Conservation (phyloP, 1,140 invertebrate species). For the Solenopsis fugax region DNA sequence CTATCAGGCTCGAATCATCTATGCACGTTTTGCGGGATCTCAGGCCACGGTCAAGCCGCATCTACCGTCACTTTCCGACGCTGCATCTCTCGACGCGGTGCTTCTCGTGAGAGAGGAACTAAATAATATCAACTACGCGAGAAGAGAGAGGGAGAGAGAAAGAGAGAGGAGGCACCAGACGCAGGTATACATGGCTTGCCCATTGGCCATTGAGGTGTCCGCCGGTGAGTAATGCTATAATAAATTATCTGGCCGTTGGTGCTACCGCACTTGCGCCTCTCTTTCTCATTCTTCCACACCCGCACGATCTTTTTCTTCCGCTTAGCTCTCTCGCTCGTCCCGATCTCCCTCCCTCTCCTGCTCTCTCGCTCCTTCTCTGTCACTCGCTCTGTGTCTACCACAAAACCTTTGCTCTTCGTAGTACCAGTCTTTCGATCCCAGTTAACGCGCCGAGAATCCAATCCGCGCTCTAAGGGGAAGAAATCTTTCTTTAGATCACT, state of each 20-base stretch:
- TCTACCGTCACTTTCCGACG: constrained; percentile 57
- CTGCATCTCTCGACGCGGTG: constrained; percentile 2
- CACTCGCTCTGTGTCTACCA: neutral
- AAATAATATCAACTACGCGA: constrained; percentile 82
- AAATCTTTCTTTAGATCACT: constrained; percentile 32
- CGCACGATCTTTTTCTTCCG: constrained; percentile 30
- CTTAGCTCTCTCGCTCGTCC: constrained; percentile 32
- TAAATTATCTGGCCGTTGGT: constrained; percentile 82
- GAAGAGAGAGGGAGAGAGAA: constrained; percentile 51
- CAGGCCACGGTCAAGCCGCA: constrained; percentile 58
- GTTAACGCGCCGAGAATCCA: constrained; percentile 38
- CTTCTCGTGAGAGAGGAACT: constrained; percentile 72
- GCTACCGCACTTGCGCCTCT: constrained; percentile 74
- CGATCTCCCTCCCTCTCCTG: constrained; percentile 23
- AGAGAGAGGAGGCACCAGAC: constrained; percentile 42
- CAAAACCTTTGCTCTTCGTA: constrained; percentile 39
- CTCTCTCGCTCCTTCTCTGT: neutral
- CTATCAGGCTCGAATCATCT: constrained; percentile 69
- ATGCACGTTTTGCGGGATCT: constrained; percentile 58
- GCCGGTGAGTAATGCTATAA: constrained; percentile 84
- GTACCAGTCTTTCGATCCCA: constrained; percentile 43
- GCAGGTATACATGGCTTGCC: constrained; percentile 74
- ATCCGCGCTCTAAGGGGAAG: constrained; percentile 21
- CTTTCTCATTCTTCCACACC: constrained; percentile 9
- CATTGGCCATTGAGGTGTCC: constrained; percentile 84